Evolutionary conservation across 2,888 invertebrate genomes (phyloP), one percentile per base, ranked within the genome.

Genomic region (Zygogramma bicolorata): DNA sequence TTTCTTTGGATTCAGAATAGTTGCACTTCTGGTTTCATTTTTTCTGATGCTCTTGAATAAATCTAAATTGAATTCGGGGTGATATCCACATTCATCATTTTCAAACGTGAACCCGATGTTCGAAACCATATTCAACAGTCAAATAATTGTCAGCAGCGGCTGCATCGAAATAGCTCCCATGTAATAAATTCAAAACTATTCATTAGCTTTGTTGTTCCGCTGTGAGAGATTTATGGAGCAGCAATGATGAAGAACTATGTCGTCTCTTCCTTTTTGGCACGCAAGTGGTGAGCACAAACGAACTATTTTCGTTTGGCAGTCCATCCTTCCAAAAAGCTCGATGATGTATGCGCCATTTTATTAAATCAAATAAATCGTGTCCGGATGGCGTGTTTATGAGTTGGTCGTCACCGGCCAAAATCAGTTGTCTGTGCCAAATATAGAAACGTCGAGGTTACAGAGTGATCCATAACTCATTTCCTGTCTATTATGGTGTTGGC

Each of bases 291-390:
- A 62, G 25, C 62, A 42, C 40, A 46, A 62, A 46, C 62, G 62
- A 62, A 53, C 27, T 62, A 62, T 62, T 62, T 62, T 62, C 62
- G 27, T 40, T 42, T 62, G 62, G 42, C 42, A 62, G 62, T 62
- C 46, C 25, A 42, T 46, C 46, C 42, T 40, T 46, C 42, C 57
- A 38, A 57, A 77, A 77, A 75, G 72, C 74, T 69, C 74, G 34
- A 69, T 75, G 79, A 79, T 76, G 49, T 75, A 77, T 72, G 76
- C 76, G 70, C 73, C 68, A 77, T 77, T 77, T 76, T 77, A 78
- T 76, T 77, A 77, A 77, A 79, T 79, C 77, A 71, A 77, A 79
- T 76, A 77, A 79, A 79, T 76, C 74, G 75, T 72, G 76, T 72
- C 78, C 63, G 71, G 65, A 63, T 68, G 70, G 76, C 69, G 70